Conservation (phyloP, 2,113 vertebrate genomes). For the Isurus oxyrinchus region DNA sequence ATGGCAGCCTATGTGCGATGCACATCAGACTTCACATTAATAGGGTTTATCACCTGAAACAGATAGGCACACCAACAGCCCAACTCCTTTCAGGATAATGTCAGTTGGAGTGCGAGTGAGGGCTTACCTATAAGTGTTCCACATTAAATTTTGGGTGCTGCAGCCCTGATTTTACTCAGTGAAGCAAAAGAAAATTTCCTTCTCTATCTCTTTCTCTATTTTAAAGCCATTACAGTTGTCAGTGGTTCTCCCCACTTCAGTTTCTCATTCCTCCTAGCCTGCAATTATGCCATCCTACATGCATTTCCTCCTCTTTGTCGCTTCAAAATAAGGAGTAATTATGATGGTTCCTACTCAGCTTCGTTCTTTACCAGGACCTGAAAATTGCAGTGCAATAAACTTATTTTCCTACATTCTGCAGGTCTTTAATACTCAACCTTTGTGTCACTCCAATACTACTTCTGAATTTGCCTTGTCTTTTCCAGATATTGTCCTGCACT, state of each 20-base stretch:
- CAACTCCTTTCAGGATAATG: background rate
- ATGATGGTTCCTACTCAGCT: background rate
- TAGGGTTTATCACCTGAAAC: background rate
- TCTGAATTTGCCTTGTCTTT: background rate
- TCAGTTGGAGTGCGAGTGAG: background rate
- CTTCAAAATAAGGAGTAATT: background rate
- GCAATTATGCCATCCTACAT: background rate
- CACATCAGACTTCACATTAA: background rate
- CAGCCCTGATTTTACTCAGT: background rate
- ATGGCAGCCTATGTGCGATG: background rate
- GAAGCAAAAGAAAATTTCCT: background rate
- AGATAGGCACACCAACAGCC: background rate
- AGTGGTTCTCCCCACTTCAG: background rate
- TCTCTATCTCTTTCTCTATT: background rate
- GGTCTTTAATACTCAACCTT: background rate
- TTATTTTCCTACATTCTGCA: background rate
- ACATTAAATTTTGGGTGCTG: background rate
- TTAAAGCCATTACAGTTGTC: background rate
- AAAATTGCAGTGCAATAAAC: background rate
- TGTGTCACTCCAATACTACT: background rate
- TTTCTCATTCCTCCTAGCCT: background rate
- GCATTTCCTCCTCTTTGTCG: background rate
- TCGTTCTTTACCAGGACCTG: background rate
- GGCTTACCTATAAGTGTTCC: no score
- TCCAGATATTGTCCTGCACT: background rate